Percentiles rank a stretch among this genome's conserved stretches.
Conservation (phyloP, 2,113 vertebrate genomes). For the Grammomys surdaster region DNA sequence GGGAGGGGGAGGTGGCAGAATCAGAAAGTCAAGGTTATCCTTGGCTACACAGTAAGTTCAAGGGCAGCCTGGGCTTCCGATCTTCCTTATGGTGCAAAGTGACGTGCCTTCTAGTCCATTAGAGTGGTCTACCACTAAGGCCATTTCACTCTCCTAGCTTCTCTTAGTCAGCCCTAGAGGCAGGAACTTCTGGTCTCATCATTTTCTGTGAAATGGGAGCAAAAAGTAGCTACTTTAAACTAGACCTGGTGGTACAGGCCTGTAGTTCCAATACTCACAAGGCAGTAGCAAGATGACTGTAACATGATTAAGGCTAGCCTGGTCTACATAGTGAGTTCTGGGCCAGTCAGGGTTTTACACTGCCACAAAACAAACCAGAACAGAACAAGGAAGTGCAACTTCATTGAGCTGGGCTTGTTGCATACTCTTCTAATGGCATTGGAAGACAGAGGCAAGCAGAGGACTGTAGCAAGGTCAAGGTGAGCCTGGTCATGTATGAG, state of each 20-base stretch:
- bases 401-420: background rate
- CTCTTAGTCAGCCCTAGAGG: background rate
- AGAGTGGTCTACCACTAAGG: background rate
- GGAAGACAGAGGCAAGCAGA: background rate
- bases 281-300: background rate
- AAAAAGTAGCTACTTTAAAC: background rate
- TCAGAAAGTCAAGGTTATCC: background rate
- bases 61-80: background rate
- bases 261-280: too few species aligned
- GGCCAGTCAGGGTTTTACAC: background rate
- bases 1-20: background rate
- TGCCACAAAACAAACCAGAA: background rate
- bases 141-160: background rate
- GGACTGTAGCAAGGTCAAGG: background rate
- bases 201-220: background rate
- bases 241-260: background rate
- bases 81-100: background rate
- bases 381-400: background rate
- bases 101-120: background rate
- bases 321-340: background rate
- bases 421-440: background rate
- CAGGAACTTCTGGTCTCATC: background rate
- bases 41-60: background rate
- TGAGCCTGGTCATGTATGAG: background rate
- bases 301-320: too few species aligned